Percentiles rank a stretch among this genome's conserved stretches.
phyloP scores from a whole-genome alignment of 2,113 vertebrate genomes.

The Notothenia rossii region DNA sequence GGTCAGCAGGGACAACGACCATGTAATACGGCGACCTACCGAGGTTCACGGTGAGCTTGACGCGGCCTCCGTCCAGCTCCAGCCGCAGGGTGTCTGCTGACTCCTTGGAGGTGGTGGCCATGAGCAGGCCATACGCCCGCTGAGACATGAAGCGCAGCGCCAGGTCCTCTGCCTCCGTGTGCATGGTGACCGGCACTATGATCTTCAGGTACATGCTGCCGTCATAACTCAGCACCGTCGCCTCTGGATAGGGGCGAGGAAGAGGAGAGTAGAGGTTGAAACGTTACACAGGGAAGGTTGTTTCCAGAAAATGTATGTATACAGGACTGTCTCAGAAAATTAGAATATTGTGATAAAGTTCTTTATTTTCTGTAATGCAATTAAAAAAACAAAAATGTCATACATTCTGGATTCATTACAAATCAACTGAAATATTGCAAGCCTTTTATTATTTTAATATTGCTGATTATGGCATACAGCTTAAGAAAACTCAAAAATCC shows the following conservation, averaged over 20 bases:
- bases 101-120: conserved; percentile 95
- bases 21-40: conserved; percentile 83
- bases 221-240: conserved; percentile 94
- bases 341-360: too few relatives aligned
- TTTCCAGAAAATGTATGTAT: too few relatives aligned
- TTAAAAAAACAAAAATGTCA: too few relatives aligned
- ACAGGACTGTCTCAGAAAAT: too few relatives aligned
- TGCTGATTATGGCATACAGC: too few relatives aligned
- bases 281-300: background rate
- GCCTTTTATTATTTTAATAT: too few relatives aligned
- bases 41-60: conserved; percentile 95
- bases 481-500: too few relatives aligned
- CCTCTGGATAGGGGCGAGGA: conserved; percentile 82
- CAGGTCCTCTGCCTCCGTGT: conserved; percentile 95
- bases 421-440: too few relatives aligned
- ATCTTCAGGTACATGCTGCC: conserved; percentile 98
- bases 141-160: conserved; percentile 95
- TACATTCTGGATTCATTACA: too few relatives aligned
- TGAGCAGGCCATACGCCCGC: conserved; percentile 93
- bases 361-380: too few relatives aligned
- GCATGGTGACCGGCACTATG: conserved; percentile 89
- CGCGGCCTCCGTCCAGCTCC: conserved; percentile 92
- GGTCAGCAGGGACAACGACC: conserved; percentile 6
- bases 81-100: conserved; percentile 94
- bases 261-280: background rate